Evolutionary conservation across 2,113 vertebrate genomes (phyloP).

Genomic region (Atherinomorus stipes): DNA sequence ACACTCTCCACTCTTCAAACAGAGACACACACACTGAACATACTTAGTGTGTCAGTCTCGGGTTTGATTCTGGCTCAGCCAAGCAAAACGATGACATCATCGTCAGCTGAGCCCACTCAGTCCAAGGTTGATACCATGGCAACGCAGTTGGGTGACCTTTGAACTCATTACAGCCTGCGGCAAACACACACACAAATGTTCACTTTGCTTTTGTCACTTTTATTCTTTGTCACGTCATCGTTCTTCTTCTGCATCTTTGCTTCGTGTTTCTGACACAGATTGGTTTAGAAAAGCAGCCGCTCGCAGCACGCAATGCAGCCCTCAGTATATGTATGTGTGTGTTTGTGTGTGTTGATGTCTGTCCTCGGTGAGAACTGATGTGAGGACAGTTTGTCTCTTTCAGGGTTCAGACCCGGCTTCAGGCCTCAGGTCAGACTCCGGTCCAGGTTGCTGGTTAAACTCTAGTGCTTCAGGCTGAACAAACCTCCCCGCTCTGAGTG

Average conservation of each 20-base stretch:
- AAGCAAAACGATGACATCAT: constrained; percentile 11
- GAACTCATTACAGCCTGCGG: constrained; percentile 15
- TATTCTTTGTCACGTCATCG: neutral
- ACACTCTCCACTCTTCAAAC: no score
- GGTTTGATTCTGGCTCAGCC: no score
- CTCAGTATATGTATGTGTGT: neutral
- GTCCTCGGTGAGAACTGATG: neutral
- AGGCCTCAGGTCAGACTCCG: no score
- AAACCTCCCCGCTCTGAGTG: no score
- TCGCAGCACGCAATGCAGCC: neutral
- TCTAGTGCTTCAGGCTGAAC: no score
- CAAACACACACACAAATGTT: constrained; percentile 3
- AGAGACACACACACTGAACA: no score
- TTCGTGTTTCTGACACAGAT: constrained; percentile 17
- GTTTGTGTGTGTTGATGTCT: no score
- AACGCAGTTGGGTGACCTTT: constrained; percentile 26
- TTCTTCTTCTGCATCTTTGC: constrained; percentile 7
- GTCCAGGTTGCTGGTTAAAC: no score
- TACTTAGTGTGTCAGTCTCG: no score
- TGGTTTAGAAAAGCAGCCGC: constrained; percentile 1
- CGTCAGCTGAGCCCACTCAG: constrained; percentile 28
- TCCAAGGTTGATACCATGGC: constrained; percentile 26
- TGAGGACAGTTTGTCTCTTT: neutral
- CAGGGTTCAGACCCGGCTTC: no score
- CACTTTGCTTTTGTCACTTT: neutral